Percentiles rank a stretch among this genome's conserved stretches.
phyloP scores from a whole-genome alignment of 1,140 invertebrate species.

The Hetaerina americana region DNA sequence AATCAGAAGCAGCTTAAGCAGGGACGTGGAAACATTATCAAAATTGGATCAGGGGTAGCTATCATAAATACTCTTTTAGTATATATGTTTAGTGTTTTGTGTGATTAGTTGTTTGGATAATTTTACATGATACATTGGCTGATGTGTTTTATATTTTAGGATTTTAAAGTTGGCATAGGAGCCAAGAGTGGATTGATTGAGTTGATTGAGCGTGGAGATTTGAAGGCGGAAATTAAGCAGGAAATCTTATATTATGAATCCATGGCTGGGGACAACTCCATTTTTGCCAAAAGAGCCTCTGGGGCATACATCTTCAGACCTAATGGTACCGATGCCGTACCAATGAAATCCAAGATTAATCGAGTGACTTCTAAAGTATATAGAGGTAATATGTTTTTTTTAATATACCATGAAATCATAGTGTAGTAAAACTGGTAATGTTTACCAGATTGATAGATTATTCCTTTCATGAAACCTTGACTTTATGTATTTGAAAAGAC shows the following conservation, averaged over 20 bases:
- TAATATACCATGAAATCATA: not conserved
- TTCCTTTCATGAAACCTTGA: not conserved
- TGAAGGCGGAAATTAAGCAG: constrained; percentile 21
- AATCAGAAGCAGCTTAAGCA: too few relatives aligned
- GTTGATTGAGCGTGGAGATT: constrained; percentile 2
- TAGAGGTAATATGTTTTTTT: not conserved
- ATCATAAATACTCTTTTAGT: too few relatives aligned
- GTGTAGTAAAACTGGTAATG: not conserved
- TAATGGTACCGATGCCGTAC: constrained; percentile 23
- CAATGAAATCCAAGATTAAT: not conserved
- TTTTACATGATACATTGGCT: too few relatives aligned
- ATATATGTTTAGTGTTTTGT: too few relatives aligned
- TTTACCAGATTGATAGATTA: not conserved
- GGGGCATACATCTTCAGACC: constrained; percentile 55
- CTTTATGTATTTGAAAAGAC: too few relatives aligned
- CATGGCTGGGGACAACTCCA: constrained; percentile 31
- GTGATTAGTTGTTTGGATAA: too few relatives aligned
- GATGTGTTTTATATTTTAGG: not conserved
- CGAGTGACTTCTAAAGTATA: not conserved
- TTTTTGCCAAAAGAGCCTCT: constrained; percentile 29
- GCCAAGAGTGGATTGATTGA: not conserved
- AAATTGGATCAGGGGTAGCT: too few relatives aligned
- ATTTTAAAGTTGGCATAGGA: not conserved
- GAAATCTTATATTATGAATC: constrained; percentile 45
- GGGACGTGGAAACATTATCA: too few relatives aligned